Base-by-base conservation (phyloP, 2,113 vertebrate genomes). In the Andinoacara biseriatus region DNA sequence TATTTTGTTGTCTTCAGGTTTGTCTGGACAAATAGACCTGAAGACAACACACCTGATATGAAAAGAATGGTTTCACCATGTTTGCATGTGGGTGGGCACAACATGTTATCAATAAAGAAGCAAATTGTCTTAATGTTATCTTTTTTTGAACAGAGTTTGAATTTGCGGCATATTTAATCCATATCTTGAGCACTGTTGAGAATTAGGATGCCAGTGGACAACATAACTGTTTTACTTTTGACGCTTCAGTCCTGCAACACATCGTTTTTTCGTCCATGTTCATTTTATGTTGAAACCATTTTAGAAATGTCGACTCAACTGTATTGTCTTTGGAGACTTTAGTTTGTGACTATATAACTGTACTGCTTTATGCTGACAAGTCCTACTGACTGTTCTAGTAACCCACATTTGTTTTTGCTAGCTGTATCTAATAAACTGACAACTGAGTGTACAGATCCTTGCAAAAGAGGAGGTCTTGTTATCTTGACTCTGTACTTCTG, bases 41-140 rank as follows among this genome's bases (percentile, higher is more conserved):
- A 35, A 35, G 5, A 7, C 33, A 6, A 35, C 14, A 83, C 10
- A 35, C n/a, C 11, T 49, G 49, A 40, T 15, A n/a, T 72, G n/a
- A 67, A 72, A 77, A 56, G 18, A 80, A 14, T 35, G 43, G 7
- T 11, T 81, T 61, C 56, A 65, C 61, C 17, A 52, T 59, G 18
- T 38, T 54, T 43, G 61, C 52, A 29, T 10, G 61, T 74, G 6
- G 62, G 40, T 13, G 54, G 15, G 3, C 3, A 76, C 61, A 56
- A 81, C 46, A 29, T 74, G 46, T 58, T 10, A 77, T 76, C 56
- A 94, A 92, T 93, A 92, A 94, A 92, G 52, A 58, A 80, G 40
- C 58, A 2, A 7, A 58, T 5, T 69, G 46, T 60, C 29, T 24
- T 4, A 31, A 69, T 52, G 29, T 26, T 38, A 2, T 77, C 31